Evolutionary conservation across 30 jellyfish, hydroid and myxozoan genomes (phyloP).

Genomic region (Haliclystus octoradiatus): DNA sequence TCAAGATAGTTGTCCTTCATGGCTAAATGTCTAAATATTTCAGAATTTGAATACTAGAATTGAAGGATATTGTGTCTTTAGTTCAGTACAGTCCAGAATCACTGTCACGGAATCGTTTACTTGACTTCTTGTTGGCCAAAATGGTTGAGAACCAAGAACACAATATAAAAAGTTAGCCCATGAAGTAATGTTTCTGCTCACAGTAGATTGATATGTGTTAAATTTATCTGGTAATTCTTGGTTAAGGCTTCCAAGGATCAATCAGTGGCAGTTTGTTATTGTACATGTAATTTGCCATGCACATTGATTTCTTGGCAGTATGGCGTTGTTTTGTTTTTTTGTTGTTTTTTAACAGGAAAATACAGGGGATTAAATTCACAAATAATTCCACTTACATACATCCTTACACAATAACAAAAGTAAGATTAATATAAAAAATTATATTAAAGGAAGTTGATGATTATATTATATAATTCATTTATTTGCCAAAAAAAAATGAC

Average conservation of each 20-base stretch:
- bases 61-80: slow-evolving; percentile 5
- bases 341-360: no score
- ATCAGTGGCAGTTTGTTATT: no score
- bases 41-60: neutral
- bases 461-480: no score
- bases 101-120: slow-evolving; percentile 5
- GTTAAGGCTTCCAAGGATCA: neutral
- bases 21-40: neutral
- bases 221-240: neutral
- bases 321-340: no score
- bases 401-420: no score
- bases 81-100: slow-evolving; percentile 11
- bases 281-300: no score
- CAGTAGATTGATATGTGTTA: neutral
- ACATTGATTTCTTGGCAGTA: no score
- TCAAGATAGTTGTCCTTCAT: neutral
- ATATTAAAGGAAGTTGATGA: no score
- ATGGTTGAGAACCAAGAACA: neutral
- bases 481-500: no score
- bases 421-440: no score
- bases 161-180: neutral
- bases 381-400: no score
- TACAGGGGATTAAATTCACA: no score
- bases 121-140: slow-evolving; percentile 13
- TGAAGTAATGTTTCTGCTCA: neutral